phyloP scores from a whole-genome alignment of 2,888 invertebrate genomes.

The Drosophila fungiperda region DNA sequence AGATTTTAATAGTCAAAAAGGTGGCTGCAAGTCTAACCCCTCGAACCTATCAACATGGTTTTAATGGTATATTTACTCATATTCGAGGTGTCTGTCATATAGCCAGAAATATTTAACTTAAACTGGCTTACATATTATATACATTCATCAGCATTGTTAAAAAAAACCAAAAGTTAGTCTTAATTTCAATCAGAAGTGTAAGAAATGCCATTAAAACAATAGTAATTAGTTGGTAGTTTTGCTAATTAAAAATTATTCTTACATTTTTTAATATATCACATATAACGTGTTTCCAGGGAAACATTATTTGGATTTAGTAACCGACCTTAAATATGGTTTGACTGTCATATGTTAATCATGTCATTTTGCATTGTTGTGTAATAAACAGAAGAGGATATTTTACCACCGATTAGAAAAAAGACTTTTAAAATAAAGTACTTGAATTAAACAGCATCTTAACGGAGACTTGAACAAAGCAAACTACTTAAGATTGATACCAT shows the following conservation, averaged over 20 bases:
- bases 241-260: neutral
- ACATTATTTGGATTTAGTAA: neutral
- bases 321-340: neutral
- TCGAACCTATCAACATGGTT: neutral
- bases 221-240: neutral
- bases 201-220: too few relatives aligned
- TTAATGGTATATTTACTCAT: neutral
- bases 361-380: neutral
- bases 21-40: neutral
- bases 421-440: neutral
- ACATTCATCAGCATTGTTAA: neutral
- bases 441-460: neutral
- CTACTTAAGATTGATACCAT: neutral
- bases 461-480: neutral
- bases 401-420: neutral
- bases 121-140: accelerated
- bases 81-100: neutral
- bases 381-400: neutral
- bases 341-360: neutral
- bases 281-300: neutral
- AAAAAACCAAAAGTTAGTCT: neutral
- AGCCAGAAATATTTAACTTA: neutral
- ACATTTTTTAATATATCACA: neutral
- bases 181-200: neutral
- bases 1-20: neutral